Base-by-base conservation (phyloP, 2,797 vertebrate genomes). In the Sebastes itinus region DNA sequence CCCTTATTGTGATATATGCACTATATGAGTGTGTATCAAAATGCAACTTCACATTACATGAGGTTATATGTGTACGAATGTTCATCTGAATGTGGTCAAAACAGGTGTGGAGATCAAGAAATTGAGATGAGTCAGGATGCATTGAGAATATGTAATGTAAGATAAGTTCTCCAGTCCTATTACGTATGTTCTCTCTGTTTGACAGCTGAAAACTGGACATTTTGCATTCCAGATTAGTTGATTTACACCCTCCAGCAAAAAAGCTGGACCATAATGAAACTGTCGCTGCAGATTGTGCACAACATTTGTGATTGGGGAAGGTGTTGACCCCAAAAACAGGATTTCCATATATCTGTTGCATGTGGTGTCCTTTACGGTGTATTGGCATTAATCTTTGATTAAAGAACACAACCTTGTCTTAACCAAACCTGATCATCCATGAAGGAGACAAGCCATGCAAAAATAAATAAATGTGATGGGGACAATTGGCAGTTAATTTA, bases 161-260 rank as follows among this genome's bases (percentile, higher is more conserved):
- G 32, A 10, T 55, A 67, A 16, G 33, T 38, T 38, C 77, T 23
- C 2, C 25, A n/a, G 20, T 38, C 30, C 22, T 67, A 42, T 77
- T 25, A 35, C 33, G 33, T 35, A 38, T 52, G 11, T 23, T 74
- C 10, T 67, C 1, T 62, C 25, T 62, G 55, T 12, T 74, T 46
- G 27, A 60, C 38, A 61, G 35, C 59, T 77, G 22, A 61, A 67
- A 76, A 75, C 27, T 62, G 30, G 63, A 65, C 28, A 70, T 35
- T 46, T 11, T 59, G 16, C 16, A 2, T 62, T 46, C 23, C 23
- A 64, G 49, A 20, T 67, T 32, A 74, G 58, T 18, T 65, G 18
- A 76, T 74, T 73, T 42, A 59, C 22, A 55, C 18, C 25, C 42
- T 64, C 12, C 3, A 49, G 25, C 32, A 61, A 9, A 68, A 58